phyloP scores from a whole-genome alignment of 64 coral and sea anemone species.

The Dendrophyllia cribrosa region DNA sequence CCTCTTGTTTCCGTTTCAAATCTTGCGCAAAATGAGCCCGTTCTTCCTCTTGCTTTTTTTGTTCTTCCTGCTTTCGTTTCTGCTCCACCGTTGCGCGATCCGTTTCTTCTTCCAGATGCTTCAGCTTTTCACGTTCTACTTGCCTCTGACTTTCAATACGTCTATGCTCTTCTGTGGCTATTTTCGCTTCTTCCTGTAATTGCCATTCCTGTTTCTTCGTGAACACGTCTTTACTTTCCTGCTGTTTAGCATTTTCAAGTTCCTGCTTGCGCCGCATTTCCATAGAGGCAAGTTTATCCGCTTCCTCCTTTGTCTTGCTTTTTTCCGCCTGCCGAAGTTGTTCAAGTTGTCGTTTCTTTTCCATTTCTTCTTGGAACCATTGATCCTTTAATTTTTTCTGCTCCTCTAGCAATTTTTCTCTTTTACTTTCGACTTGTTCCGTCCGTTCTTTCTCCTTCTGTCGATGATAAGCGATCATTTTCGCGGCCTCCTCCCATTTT shows the following conservation, averaged over 20 bases:
- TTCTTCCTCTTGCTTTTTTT: slow-evolving; percentile 9
- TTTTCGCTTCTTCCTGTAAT: slow-evolving; percentile 4
- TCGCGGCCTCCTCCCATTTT: slow-evolving; percentile 24
- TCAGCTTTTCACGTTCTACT: slow-evolving; percentile 28
- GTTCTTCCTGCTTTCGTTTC: slow-evolving; percentile 27
- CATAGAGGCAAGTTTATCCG: slow-evolving; percentile 17
- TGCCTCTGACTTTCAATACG: slow-evolving; percentile 20
- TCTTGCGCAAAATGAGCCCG: slow-evolving; percentile 24
- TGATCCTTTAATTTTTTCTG: slow-evolving; percentile 38
- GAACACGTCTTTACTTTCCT: slow-evolving; percentile 27
- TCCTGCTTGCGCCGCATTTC: neutral
- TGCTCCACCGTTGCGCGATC: neutral
- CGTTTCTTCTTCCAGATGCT: slow-evolving; percentile 13
- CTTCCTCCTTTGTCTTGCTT: slow-evolving; percentile 21
- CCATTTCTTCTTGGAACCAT: slow-evolving; percentile 14
- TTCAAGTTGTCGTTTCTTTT: slow-evolving; percentile 19
- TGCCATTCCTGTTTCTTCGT: slow-evolving; percentile 14
- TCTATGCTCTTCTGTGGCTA: neutral
- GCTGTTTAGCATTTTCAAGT: slow-evolving; percentile 5
- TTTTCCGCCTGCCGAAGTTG: slow-evolving; percentile 15
- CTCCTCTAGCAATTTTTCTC: slow-evolving; percentile 16
- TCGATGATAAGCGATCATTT: slow-evolving; percentile 17
- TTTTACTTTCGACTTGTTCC: neutral
- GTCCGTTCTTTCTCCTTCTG: slow-evolving; percentile 23
- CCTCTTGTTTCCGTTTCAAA: slow-evolving; percentile 19